Evolutionary conservation across 1,140 invertebrate species (phyloP).

Genomic region (Daktulosphaira vitifoliae): DNA sequence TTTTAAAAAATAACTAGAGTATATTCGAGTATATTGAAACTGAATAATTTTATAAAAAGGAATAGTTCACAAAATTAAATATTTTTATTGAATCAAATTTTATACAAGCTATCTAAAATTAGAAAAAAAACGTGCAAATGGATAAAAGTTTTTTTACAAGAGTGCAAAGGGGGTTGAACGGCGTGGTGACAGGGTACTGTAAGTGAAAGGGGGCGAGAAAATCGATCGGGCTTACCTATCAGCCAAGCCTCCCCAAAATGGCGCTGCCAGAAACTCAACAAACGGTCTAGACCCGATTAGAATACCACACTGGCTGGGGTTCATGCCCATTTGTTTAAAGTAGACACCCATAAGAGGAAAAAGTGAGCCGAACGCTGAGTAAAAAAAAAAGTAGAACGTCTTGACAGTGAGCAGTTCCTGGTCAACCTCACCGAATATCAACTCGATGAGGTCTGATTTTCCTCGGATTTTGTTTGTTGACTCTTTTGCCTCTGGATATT

Average conservation of each 20-base stretch:
- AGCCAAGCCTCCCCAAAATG: slow-evolving; percentile 93
- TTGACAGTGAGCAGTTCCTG: slow-evolving; percentile 87
- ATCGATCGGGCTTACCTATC: slow-evolving; percentile 55
- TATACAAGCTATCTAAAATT: too few relatives aligned
- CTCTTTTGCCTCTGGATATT: slow-evolving; percentile 70
- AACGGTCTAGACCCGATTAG: slow-evolving; percentile 88
- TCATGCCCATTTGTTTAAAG: slow-evolving; percentile 98
- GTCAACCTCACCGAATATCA: slow-evolving; percentile 72
- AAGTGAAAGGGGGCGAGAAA: not conserved
- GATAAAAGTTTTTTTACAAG: too few relatives aligned
- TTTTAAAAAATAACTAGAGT: too few relatives aligned
- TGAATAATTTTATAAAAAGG: too few relatives aligned
- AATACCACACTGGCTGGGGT: slow-evolving; percentile 86
- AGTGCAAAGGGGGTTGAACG: not conserved
- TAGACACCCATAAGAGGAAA: slow-evolving; percentile 98
- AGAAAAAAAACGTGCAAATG: too few relatives aligned
- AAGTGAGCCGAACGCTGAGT: slow-evolving; percentile 94
- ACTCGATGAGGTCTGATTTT: slow-evolving; percentile 70
- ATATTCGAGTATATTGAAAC: too few relatives aligned
- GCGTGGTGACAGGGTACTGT: not conserved
- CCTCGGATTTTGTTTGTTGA: slow-evolving; percentile 81
- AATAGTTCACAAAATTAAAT: too few relatives aligned
- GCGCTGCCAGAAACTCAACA: slow-evolving; percentile 93
- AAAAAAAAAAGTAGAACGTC: slow-evolving; percentile 99
- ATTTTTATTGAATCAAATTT: too few relatives aligned